A percentile compares a stretch with the other conserved stretches of the same genome.
Evolutionary conservation across 2,888 invertebrate genomes (phyloP).

Genomic region (Bellardia pandia): DNA sequence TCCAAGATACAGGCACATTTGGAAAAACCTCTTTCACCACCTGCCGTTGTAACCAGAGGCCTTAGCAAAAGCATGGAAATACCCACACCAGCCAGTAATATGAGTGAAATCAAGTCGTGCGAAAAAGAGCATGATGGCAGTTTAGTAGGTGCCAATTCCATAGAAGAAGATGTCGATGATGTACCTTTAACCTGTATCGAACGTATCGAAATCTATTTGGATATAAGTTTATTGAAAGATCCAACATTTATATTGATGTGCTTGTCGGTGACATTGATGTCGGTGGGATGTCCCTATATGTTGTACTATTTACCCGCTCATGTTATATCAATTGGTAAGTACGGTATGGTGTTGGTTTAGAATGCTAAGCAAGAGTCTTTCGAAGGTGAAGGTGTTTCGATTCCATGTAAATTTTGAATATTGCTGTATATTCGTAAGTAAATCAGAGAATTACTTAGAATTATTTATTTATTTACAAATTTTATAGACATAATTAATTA

Average conservation of each 20-base stretch:
- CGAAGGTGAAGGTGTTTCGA: not conserved
- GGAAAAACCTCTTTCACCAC: constrained; percentile 81
- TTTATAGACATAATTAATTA: no score
- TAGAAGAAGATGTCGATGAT: constrained; percentile 78
- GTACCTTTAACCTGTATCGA: constrained; percentile 83
- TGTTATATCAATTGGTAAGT: constrained; percentile 87
- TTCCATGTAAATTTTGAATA: no score
- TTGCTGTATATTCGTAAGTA: no score
- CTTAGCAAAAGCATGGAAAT: constrained; percentile 84
- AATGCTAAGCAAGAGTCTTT: not conserved
- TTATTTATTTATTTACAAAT: no score
- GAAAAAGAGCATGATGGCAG: constrained; percentile 68
- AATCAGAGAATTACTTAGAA: no score
- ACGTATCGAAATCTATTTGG: constrained; percentile 86
- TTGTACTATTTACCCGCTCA: constrained; percentile 91
- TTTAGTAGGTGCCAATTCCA: constrained; percentile 64
- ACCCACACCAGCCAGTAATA: constrained; percentile 83
- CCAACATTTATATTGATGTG: constrained; percentile 89
- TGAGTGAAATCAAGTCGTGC: constrained; percentile 77
- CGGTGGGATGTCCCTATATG: constrained; percentile 91
- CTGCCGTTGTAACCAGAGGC: constrained; percentile 82
- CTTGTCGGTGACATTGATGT: constrained; percentile 90
- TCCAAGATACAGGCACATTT: constrained; percentile 83
- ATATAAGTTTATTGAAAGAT: constrained; percentile 88
- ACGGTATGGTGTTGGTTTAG: not conserved